These are phyloP conservation scores for Pseudolaguvia tuberculata DNA, from an alignment of 2,113 vertebrate species.

Conservation along the genomic window DNA sequence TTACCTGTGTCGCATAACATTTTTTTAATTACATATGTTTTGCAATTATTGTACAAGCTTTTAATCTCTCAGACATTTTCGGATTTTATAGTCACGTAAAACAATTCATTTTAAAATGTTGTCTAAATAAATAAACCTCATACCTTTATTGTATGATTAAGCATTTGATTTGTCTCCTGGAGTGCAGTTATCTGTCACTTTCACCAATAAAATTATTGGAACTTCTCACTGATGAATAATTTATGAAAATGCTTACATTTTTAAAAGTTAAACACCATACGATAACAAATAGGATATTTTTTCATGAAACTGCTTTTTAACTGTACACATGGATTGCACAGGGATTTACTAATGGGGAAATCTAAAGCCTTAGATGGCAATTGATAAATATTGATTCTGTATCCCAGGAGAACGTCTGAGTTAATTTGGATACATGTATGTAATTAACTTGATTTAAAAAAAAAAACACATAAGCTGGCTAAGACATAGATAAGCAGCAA, in stretches of 20 bases:
- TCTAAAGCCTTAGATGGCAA: neutral
- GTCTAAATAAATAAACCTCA: neutral
- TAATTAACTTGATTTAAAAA: neutral
- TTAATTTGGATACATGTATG: constrained; percentile 7
- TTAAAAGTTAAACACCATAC: neutral
- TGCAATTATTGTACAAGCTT: neutral
- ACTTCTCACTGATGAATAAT: neutral
- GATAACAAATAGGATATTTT: neutral
- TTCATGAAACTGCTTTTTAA: neutral
- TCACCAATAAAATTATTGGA: neutral
- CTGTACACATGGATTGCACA: neutral
- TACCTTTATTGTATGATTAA: neutral
- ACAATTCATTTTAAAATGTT: neutral
- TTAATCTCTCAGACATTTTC: neutral
- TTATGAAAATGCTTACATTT: neutral
- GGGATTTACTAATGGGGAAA: neutral
- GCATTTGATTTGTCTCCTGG: neutral
- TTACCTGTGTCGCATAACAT: neutral
- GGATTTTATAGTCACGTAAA: neutral
- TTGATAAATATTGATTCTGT: neutral
- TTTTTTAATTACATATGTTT: neutral
- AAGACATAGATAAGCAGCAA: neutral
- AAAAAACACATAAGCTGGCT: neutral
- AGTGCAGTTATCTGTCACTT: neutral
- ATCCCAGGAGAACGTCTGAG: neutral